Evolutionary conservation across 1,140 invertebrate species (phyloP), one percentile per base, ranked within the genome.

Genomic region (Andrena cerasifolii): DNA sequence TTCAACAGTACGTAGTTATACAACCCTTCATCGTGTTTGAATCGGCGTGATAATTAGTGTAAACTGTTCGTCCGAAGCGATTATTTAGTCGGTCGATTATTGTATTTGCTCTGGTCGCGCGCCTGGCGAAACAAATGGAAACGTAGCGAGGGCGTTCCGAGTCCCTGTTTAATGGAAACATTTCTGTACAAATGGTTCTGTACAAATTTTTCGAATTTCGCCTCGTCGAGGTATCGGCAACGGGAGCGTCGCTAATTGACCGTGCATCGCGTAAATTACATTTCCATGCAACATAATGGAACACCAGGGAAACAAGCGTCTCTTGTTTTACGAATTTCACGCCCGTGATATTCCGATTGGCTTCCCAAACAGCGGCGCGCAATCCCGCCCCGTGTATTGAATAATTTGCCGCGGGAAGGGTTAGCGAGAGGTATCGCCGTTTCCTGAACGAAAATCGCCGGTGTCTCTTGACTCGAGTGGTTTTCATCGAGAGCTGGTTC

Each of bases 401-500:
- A 16, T 18, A n/a, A 18, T n/a, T 49, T 4, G 45, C n/a, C n/a
- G n/a, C n/a, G n/a, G n/a, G n/a, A n/a, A n/a, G 51, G 18, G 24
- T 54, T 4, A 28, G 26, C 24, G 26, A 28, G 53, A 28, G 53
- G 26, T 12, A 2, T 56, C 16, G 21, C 16, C 21, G n/a, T 43
- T 28, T 43, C 45, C 61, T 16, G 5, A n/a, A 18, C 4, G 18
- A 65, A 21, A 53, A 43, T 74, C 43, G 43, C 21, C 18, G 18
- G 6, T 40, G 33, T 31, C 45, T 31, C 31, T 40, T 28, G 28
- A 49, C 28, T 12, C 31, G 16, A 74, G 61, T 40, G 49, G 33
- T 10, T 45, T 59, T 72, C 79, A 26, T 36, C 56, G 66, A 76
- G 51, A 79, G 54, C 47, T 31, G n/a, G 43, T 68, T 73, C 49